Evolutionary conservation across 2,888 invertebrate genomes (phyloP).

Genomic region (Hyposoter didymator): DNA sequence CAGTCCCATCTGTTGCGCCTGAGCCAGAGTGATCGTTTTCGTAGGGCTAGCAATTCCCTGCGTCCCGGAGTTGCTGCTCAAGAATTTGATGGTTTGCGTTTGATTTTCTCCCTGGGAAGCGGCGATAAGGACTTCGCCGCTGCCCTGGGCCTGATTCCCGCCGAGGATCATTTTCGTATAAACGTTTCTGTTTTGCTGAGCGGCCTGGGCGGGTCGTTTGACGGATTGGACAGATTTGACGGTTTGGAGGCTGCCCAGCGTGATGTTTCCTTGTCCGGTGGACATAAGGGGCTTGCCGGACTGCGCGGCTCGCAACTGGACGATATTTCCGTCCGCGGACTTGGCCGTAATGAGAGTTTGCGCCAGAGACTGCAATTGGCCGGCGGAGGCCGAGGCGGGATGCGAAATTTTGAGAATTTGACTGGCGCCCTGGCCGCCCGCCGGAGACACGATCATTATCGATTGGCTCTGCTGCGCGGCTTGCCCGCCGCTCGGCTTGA

Average conservation of each 20-base stretch:
- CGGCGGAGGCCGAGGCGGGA: slow-evolving; percentile 80
- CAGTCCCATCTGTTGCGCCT: slow-evolving; percentile 88
- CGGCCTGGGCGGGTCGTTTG: slow-evolving; percentile 84
- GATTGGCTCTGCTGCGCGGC: slow-evolving; percentile 82
- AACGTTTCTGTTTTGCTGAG: slow-evolving; percentile 82
- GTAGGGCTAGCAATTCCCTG: slow-evolving; percentile 83
- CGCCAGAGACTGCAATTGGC: slow-evolving; percentile 82
- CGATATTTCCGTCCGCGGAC: slow-evolving; percentile 82
- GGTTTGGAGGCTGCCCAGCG: slow-evolving; percentile 79
- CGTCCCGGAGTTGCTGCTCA: slow-evolving; percentile 77
- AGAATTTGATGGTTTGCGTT: slow-evolving; percentile 80
- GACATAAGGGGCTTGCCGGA: slow-evolving; percentile 78
- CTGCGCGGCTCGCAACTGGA: slow-evolving; percentile 81
- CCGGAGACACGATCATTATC: slow-evolving; percentile 83
- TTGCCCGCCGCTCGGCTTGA: slow-evolving; percentile 77
- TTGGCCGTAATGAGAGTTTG: slow-evolving; percentile 83
- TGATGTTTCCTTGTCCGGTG: slow-evolving; percentile 79
- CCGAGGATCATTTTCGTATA: slow-evolving; percentile 83
- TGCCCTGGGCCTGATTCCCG: slow-evolving; percentile 80
- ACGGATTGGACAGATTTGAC: slow-evolving; percentile 79
- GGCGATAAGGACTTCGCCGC: slow-evolving; percentile 81
- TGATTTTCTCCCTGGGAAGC: slow-evolving; percentile 79
- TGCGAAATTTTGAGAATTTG: slow-evolving; percentile 84
- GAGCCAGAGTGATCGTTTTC: slow-evolving; percentile 88
- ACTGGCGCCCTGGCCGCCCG: slow-evolving; percentile 81